Conservation (phyloP, 2,888 invertebrate species). For the Teleiodes luculella region DNA sequence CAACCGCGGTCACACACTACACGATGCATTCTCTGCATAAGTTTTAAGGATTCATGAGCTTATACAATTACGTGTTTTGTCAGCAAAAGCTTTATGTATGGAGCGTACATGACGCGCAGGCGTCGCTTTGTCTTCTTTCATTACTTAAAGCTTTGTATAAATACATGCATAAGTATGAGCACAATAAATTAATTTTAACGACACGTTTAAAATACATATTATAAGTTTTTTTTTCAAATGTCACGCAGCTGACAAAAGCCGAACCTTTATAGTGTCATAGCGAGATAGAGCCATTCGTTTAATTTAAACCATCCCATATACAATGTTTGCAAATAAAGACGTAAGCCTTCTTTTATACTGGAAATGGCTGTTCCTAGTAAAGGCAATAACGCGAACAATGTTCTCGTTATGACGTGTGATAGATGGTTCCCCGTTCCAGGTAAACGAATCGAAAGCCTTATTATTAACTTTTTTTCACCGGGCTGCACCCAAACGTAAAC, state of each 20-base stretch:
- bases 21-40: constrained; percentile 27
- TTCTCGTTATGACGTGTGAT: constrained; percentile 70
- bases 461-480: constrained; percentile 40
- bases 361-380: constrained; percentile 46
- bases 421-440: constrained; percentile 62
- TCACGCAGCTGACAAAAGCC: constrained; percentile 3
- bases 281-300: constrained; percentile 24
- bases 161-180: constrained; percentile 38
- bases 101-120: constrained; percentile 14
- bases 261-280: constrained; percentile 28
- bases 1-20: constrained; percentile 20
- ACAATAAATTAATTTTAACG: constrained; percentile 17
- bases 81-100: constrained; percentile 23
- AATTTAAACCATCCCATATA: constrained; percentile 36
- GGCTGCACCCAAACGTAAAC: constrained; percentile 70
- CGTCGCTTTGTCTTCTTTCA: constrained; percentile 35
- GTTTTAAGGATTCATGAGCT: constrained; percentile 27
- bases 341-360: constrained; percentile 47
- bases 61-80: constrained; percentile 27
- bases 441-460: constrained; percentile 51
- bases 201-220: constrained; percentile 20
- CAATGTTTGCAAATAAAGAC: constrained; percentile 72
- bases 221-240: constrained; percentile 13
- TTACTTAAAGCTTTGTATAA: constrained; percentile 28
- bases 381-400: constrained; percentile 54